A percentile compares a stretch with the other conserved stretches of the same genome.
Evolutionary conservation across 2,113 vertebrate genomes (phyloP).

Genomic region (Carassius auratus): DNA sequence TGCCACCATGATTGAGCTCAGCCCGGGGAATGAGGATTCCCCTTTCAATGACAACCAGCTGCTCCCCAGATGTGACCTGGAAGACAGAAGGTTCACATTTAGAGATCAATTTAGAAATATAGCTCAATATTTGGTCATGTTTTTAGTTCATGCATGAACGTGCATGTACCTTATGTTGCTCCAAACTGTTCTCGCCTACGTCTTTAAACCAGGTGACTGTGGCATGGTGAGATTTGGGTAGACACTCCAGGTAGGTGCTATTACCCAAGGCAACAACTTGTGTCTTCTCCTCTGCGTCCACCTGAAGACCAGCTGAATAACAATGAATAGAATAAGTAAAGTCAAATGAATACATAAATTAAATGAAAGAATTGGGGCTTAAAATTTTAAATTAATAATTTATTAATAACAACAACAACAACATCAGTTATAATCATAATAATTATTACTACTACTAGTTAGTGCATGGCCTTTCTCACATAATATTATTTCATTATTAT

Average conservation of each 20-base stretch:
- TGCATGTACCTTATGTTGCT: constrained; percentile 73
- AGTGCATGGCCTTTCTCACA: too few relatives aligned
- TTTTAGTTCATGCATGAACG: background rate
- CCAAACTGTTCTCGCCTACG: constrained; percentile 76
- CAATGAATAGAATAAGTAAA: background rate
- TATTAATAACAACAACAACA: background rate
- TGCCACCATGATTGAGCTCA: constrained; percentile 72
- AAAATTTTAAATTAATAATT: background rate
- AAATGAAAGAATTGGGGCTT: background rate
- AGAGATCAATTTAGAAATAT: background rate
- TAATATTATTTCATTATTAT: too few relatives aligned
- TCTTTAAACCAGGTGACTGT: constrained; percentile 79
- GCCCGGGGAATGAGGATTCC: constrained; percentile 77
- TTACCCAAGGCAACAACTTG: constrained; percentile 81
- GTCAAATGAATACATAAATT: background rate
- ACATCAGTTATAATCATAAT: background rate
- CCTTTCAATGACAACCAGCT: constrained; percentile 77
- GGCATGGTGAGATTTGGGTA: constrained; percentile 80
- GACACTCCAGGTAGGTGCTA: constrained; percentile 82
- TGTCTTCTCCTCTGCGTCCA: constrained; percentile 77
- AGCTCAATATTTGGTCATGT: background rate
- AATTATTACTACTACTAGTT: too few relatives aligned
- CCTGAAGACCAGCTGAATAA: constrained; percentile 74
- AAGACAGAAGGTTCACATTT: background rate
- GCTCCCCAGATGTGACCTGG: constrained; percentile 76